Evolutionary conservation across 2,888 invertebrate species (phyloP), one percentile per base, ranked within the genome.

Genomic region (Dryocosmus kuriphilus): DNA sequence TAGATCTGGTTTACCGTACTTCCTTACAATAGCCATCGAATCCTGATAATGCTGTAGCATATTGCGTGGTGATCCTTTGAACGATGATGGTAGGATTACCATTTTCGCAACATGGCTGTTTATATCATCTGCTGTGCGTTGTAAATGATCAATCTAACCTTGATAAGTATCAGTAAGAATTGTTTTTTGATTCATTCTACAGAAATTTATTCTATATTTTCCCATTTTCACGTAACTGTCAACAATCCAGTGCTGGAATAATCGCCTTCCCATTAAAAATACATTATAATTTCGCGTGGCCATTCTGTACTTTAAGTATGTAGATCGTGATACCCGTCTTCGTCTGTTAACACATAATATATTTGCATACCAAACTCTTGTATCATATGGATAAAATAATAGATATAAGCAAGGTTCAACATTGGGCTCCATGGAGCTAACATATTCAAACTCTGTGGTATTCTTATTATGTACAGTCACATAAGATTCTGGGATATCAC

Each of bases 401-500:
- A n/a, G n/a, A n/a, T n/a, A n/a, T n/a, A n/a, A n/a, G n/a, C n/a
- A n/a, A n/a, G n/a, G n/a, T n/a, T n/a, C n/a, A n/a, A n/a, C n/a
- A n/a, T n/a, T n/a, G n/a, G n/a, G n/a, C n/a, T n/a, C n/a, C n/a
- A n/a, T n/a, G n/a, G 35, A 35, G 9, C 35, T 35, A 1, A 35
- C 35, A 7, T 7, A 62, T 76, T 82, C 75, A 57, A 85, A 77
- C 27, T 19, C 22, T 80, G 78, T 80, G 1, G 78, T 80, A 16
- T 65, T 75, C 73, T 77, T 80, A 61, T 84, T 79, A 24, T 81
- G 76, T 46, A 83, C 78, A 51, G 79, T 73, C 6, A 83, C 81
- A 27, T 80, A 81, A n/a, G 81, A 84, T 77, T 83, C 82, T 30
- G 84, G 82, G 77, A 85, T 81, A 71, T 84, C 83, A 8, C 81